Percentiles rank a stretch among this genome's conserved stretches.
These are phyloP conservation scores for Dendrolimus houi DNA, from an alignment of 2,888 invertebrate species.

Conservation along the genomic window DNA sequence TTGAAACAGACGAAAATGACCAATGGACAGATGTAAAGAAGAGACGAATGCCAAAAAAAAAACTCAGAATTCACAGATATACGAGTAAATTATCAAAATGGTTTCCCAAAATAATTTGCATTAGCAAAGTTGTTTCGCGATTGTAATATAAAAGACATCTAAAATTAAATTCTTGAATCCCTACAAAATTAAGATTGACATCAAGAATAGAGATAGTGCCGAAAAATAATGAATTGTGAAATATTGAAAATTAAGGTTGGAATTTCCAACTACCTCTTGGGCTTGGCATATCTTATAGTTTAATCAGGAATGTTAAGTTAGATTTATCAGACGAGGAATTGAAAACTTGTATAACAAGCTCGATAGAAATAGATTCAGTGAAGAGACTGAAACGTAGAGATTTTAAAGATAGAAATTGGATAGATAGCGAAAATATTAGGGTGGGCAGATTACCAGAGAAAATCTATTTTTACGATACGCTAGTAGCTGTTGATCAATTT, in stretches of 20 bases:
- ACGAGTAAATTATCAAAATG: neutral
- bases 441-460: slow-evolving; percentile 7
- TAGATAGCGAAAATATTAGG: slow-evolving; percentile 7
- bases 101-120: slow-evolving; percentile 14
- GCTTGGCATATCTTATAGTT: slow-evolving; percentile 8
- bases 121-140: slow-evolving; percentile 12
- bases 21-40: too few relatives aligned
- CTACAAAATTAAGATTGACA: too few relatives aligned
- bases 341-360: neutral
- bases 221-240: too few relatives aligned
- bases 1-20: too few relatives aligned
- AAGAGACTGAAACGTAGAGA: slow-evolving; percentile 7
- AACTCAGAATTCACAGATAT: too few relatives aligned
- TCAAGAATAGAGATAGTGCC: too few relatives aligned
- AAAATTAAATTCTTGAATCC: slow-evolving; percentile 13
- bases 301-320: slow-evolving; percentile 10
- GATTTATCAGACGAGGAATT: slow-evolving; percentile 11
- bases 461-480: slow-evolving; percentile 7
- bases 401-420: slow-evolving; percentile 7
- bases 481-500: slow-evolving; percentile 7
- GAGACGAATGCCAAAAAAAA: too few relatives aligned
- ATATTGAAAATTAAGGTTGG: too few relatives aligned
- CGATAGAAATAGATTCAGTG: slow-evolving; percentile 4
- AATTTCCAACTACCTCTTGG: slow-evolving; percentile 8
- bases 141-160: slow-evolving; percentile 9